Conservation (phyloP, 1,140 invertebrate species). For the Drosophila aff. region DNA sequence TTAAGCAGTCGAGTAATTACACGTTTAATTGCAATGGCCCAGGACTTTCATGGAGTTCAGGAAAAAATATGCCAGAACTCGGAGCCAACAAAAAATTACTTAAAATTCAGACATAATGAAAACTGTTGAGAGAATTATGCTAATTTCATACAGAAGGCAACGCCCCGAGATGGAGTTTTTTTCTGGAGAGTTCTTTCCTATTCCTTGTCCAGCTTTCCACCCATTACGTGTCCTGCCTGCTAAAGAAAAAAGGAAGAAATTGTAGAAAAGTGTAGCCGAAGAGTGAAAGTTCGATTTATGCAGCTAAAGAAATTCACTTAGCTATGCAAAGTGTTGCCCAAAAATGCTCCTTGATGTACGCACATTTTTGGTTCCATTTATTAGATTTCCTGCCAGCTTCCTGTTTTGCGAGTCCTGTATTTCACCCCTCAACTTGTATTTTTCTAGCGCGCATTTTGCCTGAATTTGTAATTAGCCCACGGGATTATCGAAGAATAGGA, state of each 20-base stretch:
- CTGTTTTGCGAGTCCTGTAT: constrained; percentile 20
- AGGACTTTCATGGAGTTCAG: constrained; percentile 7
- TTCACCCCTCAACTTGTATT: constrained; percentile 48
- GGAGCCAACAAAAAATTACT: constrained; percentile 52
- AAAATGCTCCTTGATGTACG: constrained; percentile 66
- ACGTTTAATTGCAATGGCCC: constrained; percentile 81
- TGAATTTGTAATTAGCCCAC: constrained; percentile 76
- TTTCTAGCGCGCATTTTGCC: constrained; percentile 60
- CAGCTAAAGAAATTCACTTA: constrained; percentile 73
- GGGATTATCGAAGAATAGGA: neutral
- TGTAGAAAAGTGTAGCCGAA: constrained; percentile 24
- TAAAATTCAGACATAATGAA: constrained; percentile 82
- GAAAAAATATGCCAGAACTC: constrained; percentile 55
- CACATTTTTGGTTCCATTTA: constrained; percentile 85
- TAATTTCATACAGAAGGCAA: constrained; percentile 72
- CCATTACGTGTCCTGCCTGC: constrained; percentile 70
- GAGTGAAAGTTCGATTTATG: constrained; percentile 73
- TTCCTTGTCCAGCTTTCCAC: constrained; percentile 44
- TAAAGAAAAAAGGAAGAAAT: constrained; percentile 12
- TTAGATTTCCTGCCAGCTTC: constrained; percentile 81
- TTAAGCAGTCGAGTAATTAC: constrained; percentile 81
- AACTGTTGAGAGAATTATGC: constrained; percentile 81
- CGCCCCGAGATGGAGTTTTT: constrained; percentile 35
- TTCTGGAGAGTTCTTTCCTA: constrained; percentile 4
- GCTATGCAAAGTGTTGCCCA: constrained; percentile 49